Percentiles rank a stretch among this genome's conserved stretches.
phyloP scores from a whole-genome alignment of 2,888 invertebrate genomes.

The Dromius quadrimaculatus region DNA sequence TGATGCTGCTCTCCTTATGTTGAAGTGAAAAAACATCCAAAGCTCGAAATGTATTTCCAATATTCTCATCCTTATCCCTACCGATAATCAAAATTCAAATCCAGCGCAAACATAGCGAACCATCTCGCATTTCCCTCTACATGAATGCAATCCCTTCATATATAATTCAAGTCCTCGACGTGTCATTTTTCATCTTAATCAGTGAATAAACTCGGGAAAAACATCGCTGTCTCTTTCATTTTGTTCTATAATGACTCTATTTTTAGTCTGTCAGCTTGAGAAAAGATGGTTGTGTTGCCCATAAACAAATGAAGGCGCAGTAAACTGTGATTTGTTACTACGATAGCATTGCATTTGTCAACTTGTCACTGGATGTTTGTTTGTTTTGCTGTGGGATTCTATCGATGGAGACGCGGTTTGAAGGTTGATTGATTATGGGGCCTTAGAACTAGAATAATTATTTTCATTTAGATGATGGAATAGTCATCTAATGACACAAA shows the following conservation, averaged over 20 bases:
- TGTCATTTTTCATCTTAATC: conserved; percentile 34
- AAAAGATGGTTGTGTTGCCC: conserved; percentile 8
- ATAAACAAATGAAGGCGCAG: conserved; percentile 29
- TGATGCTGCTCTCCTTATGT: too few species aligned
- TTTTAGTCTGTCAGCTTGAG: conserved; percentile 7
- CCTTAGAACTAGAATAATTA: too few species aligned
- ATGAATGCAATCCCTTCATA: conserved; percentile 29
- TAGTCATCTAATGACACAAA: too few species aligned
- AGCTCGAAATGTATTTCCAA: too few species aligned
- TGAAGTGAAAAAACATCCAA: too few species aligned
- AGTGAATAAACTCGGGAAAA: conserved; percentile 19
- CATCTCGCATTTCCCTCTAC: not conserved
- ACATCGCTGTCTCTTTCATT: conserved; percentile 11
- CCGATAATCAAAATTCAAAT: conserved; percentile 25
- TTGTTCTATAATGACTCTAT: conserved; percentile 13
- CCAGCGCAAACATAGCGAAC: not conserved
- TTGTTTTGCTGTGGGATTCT: conserved; percentile 9
- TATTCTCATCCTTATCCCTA: too few species aligned
- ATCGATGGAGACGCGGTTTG: not conserved
- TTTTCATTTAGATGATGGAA: too few species aligned
- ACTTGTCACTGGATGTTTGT: conserved; percentile 11
- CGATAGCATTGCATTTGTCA: conserved; percentile 29
- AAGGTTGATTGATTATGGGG: not conserved
- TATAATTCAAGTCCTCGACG: conserved; percentile 6
- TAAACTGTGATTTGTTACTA: not conserved